These are phyloP conservation scores for Cryptotis parvus DNA, from an alignment of 2,113 vertebrate genomes.

Conservation along the genomic window DNA sequence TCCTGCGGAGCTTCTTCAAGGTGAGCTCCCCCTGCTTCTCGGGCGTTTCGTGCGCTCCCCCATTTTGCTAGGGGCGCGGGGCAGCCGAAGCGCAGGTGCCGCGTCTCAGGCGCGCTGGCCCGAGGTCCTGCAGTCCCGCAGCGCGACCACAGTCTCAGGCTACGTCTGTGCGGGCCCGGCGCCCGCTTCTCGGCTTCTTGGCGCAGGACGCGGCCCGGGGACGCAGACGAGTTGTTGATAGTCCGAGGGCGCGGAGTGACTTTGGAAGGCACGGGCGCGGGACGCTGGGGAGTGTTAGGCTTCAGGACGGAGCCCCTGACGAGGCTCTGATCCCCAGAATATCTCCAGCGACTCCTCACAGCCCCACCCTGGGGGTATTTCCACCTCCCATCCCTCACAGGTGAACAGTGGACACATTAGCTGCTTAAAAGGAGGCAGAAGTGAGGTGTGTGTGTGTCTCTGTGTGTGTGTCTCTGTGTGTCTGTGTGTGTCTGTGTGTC, in stretches of 20 bases:
- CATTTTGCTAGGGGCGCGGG: too few relatives aligned
- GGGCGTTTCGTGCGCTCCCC: too few relatives aligned
- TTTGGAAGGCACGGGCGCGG: neutral
- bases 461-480: too few relatives aligned
- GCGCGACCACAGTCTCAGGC: too few relatives aligned
- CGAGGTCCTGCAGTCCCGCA: too few relatives aligned
- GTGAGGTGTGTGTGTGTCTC: too few relatives aligned
- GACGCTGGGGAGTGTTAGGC: neutral
- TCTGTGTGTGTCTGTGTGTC: too few relatives aligned
- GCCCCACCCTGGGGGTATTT: too few relatives aligned
- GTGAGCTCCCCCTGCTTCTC: conserved; percentile 82
- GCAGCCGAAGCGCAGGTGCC: too few relatives aligned
- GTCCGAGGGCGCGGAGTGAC: neutral
- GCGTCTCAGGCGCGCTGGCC: too few relatives aligned
- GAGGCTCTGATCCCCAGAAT: neutral
- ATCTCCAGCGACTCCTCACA: neutral
- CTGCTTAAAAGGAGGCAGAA: neutral
- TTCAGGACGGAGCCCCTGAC: neutral
- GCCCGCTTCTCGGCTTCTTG: neutral
- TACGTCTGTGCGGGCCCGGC: too few relatives aligned
- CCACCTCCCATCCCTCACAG: neutral
- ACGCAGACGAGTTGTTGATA: neutral
- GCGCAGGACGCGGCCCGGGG: neutral
- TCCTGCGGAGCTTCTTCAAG: conserved; percentile 92
- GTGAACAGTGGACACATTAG: too few relatives aligned